phyloP scores from a whole-genome alignment of 2,888 invertebrate genomes.

The Agelastica alni region DNA sequence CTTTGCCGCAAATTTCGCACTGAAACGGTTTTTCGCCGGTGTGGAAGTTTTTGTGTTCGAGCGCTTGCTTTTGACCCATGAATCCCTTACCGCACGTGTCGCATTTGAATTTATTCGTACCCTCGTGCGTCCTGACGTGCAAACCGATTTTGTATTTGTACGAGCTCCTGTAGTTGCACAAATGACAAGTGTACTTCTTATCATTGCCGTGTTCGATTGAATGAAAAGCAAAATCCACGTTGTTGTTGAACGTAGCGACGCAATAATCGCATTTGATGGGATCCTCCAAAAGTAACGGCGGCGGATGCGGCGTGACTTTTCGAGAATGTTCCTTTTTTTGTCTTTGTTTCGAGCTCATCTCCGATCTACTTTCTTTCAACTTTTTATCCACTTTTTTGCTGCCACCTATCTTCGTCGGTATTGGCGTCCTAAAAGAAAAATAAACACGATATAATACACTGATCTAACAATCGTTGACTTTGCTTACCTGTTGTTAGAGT shows the following conservation, averaged over 20 bases:
- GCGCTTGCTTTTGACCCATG: conserved; percentile 57
- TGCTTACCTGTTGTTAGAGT: too few species aligned
- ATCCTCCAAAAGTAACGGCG: conserved; percentile 17
- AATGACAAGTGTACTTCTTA: conserved; percentile 25
- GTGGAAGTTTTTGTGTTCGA: conserved; percentile 54
- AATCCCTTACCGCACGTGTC: conserved; percentile 57
- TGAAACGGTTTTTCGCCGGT: conserved; percentile 58
- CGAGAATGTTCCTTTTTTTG: not conserved
- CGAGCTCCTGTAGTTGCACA: conserved; percentile 22
- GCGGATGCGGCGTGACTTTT: conserved; percentile 2
- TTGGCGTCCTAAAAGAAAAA: too few species aligned
- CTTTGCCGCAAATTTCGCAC: conserved; percentile 59
- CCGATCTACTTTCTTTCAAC: not conserved
- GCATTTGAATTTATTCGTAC: conserved; percentile 55
- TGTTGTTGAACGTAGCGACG: conserved; percentile 10
- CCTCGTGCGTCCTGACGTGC: conserved; percentile 55
- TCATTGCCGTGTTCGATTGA: conserved; percentile 22
- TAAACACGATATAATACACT: too few species aligned
- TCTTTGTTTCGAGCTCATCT: not conserved
- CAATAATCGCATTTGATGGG: conserved; percentile 21
- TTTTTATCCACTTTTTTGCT: too few species aligned
- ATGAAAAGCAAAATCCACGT: conserved; percentile 27
- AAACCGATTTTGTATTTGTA: conserved; percentile 41
- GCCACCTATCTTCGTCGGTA: too few species aligned
- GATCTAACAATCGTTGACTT: too few species aligned